Evolutionary conservation across 2,113 vertebrate species (phyloP).

Genomic region (Cyphomyrus discorhynchus): DNA sequence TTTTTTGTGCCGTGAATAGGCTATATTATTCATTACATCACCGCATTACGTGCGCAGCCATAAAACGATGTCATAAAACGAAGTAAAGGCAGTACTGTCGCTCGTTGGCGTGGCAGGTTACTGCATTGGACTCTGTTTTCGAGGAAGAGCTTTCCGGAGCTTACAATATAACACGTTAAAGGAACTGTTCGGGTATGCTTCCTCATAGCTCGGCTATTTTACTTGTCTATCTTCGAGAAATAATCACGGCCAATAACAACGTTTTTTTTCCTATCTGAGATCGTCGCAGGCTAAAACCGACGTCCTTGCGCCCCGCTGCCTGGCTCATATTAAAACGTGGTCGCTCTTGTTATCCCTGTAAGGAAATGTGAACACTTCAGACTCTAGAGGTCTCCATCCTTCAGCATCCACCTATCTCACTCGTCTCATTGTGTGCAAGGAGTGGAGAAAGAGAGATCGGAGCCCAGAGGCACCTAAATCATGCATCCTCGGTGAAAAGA

Average conservation of each 20-base stretch:
- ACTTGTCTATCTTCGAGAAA: neutral
- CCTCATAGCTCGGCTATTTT: neutral
- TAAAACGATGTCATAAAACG: neutral
- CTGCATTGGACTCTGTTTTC: neutral
- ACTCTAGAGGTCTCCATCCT: slow-evolving; percentile 75
- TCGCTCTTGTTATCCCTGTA: slow-evolving; percentile 30
- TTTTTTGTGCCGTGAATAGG: neutral
- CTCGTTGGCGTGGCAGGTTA: neutral
- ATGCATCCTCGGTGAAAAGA: slow-evolving; percentile 48
- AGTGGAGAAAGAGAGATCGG: slow-evolving; percentile 43
- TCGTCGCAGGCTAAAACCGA: neutral
- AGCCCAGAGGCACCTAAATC: slow-evolving; percentile 42
- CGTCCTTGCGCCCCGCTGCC: neutral
- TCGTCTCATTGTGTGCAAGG: slow-evolving; percentile 48
- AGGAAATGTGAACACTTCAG: slow-evolving; percentile 48
- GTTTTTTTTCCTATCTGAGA: neutral
- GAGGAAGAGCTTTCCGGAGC: neutral
- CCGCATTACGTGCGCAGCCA: neutral
- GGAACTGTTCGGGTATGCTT: neutral
- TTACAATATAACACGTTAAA: neutral
- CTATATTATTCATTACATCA: neutral
- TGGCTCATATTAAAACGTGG: neutral
- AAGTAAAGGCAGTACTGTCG: neutral
- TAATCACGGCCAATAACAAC: neutral
- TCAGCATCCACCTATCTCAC: slow-evolving; percentile 54